Conservation (phyloP, 2,888 invertebrate species). For the Myopa testacea region DNA sequence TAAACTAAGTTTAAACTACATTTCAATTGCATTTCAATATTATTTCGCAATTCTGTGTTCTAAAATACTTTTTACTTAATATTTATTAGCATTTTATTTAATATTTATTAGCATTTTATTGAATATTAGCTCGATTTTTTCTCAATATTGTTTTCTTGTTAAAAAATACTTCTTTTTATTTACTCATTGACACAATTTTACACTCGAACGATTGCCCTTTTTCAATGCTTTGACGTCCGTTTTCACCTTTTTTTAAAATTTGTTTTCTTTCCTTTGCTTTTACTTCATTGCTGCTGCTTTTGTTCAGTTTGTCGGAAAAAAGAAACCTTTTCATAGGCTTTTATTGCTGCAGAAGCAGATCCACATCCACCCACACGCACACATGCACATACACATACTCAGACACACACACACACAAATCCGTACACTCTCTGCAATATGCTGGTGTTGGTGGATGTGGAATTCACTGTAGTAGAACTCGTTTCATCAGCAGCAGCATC, state of each 20-base stretch:
- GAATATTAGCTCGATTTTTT: no score
- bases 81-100: no score
- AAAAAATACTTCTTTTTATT: no score
- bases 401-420: neutral
- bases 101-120: no score
- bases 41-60: no score
- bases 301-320: neutral
- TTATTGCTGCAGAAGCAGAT: neutral
- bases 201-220: no score
- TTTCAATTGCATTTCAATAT: no score
- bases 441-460: slow-evolving; percentile 15
- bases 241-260: neutral
- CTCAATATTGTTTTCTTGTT: no score
- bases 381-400: neutral
- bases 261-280: neutral
- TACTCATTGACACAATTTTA: no score
- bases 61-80: no score
- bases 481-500: neutral
- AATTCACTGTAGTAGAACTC: slow-evolving; percentile 9
- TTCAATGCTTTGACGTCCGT: no score
- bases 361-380: neutral
- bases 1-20: no score
- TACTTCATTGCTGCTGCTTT: neutral
- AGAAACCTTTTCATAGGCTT: neutral
- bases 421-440: neutral